Conservation (phyloP, 2,113 vertebrate genomes). For the Cyphomyrus plagiostoma region DNA sequence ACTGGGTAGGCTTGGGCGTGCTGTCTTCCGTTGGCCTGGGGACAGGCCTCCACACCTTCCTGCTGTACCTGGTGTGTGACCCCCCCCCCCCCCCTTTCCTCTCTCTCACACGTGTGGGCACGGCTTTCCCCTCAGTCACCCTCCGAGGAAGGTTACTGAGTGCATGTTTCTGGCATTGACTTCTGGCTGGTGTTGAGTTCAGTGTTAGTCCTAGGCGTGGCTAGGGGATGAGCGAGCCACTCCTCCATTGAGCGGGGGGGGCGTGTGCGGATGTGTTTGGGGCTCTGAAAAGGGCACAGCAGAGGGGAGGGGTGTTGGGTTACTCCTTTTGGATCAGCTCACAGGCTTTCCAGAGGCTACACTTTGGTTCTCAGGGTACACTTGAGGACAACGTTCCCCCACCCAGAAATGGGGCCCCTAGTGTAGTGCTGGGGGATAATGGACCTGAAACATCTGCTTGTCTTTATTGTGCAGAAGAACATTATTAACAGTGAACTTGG, state of each 20-base stretch:
- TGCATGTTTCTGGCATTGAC: not conserved
- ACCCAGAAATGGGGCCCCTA: not conserved
- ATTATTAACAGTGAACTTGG: not conserved
- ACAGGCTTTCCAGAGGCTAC: not conserved
- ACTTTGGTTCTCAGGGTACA: constrained; percentile 41
- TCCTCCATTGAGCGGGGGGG: not conserved
- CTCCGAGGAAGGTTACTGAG: not conserved
- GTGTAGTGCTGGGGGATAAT: not conserved
- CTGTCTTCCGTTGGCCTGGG: constrained; percentile 80
- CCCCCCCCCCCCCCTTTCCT: not conserved
- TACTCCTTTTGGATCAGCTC: constrained; percentile 21
- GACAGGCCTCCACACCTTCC: constrained; percentile 79
- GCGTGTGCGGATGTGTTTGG: not conserved
- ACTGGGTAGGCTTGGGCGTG: constrained; percentile 80
- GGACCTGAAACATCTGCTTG: not conserved
- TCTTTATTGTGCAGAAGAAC: constrained; percentile 6
- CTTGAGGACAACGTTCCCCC: constrained; percentile 30
- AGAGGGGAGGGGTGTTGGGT: constrained; percentile 37
- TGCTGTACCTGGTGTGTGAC: constrained; percentile 82
- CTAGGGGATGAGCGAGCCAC: not conserved
- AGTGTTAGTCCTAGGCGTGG: not conserved
- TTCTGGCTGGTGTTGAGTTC: not conserved
- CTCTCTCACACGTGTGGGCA: not conserved
- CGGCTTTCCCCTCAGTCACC: too few relatives aligned
- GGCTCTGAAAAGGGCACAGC: constrained; percentile 10